Percentiles rank a stretch among this genome's conserved stretches.
Evolutionary conservation across 2,797 vertebrate genomes (phyloP).

Genomic region (Mormyrops attenuatus): DNA sequence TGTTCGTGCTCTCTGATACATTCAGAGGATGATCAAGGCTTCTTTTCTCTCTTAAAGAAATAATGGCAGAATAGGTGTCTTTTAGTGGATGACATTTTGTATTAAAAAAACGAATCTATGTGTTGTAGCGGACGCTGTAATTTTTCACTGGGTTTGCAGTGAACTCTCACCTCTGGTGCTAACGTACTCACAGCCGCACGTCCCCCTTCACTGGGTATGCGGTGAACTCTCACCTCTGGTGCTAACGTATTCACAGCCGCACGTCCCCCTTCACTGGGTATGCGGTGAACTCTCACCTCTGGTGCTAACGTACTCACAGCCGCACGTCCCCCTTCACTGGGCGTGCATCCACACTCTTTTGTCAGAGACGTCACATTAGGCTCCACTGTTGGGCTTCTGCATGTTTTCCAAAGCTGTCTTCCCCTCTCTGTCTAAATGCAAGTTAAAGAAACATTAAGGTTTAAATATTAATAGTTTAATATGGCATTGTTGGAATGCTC

Average conservation of each 20-base stretch:
- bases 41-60: conserved; percentile 16
- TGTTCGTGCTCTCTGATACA: neutral
- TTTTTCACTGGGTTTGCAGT: neutral
- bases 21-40: neutral
- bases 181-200: neutral
- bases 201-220: neutral
- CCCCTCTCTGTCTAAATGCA: conserved; percentile 53
- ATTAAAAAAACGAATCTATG: neutral
- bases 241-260: neutral
- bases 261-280: no score
- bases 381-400: neutral
- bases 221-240: neutral
- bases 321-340: neutral
- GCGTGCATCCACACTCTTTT: neutral
- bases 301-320: neutral
- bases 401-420: conserved; percentile 43
- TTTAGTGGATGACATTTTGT: neutral
- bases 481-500: conserved; percentile 65
- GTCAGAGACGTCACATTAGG: neutral
- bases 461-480: conserved; percentile 72
- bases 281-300: no score
- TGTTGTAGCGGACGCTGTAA: neutral
- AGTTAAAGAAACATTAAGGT: conserved; percentile 64
- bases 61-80: neutral
- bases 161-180: neutral